phyloP scores from a whole-genome alignment of 2,113 vertebrate species.

The Gobiocypris rarus region DNA sequence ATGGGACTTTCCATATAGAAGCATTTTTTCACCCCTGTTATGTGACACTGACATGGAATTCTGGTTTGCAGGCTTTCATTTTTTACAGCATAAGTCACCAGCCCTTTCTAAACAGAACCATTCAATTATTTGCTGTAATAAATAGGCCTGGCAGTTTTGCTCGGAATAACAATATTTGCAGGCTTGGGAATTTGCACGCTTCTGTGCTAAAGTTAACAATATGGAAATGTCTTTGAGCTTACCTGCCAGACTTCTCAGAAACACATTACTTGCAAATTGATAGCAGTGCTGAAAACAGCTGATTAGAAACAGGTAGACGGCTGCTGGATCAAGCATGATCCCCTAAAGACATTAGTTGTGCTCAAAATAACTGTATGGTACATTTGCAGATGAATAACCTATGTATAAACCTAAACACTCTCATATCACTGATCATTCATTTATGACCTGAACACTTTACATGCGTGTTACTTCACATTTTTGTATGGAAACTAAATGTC shows the following conservation, averaged over 20 bases:
- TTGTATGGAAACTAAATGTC: neutral
- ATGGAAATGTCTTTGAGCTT: constrained; percentile 41
- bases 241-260: constrained; percentile 37
- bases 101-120: constrained; percentile 25
- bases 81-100: constrained; percentile 32
- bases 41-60: constrained; percentile 25
- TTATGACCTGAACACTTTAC: constrained; percentile 26
- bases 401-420: constrained; percentile 25
- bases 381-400: constrained; percentile 38
- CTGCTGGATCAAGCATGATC: constrained; percentile 24
- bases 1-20: constrained; percentile 23
- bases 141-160: constrained; percentile 31
- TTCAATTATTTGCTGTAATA: constrained; percentile 38
- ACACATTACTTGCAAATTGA: constrained; percentile 36
- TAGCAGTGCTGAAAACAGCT: constrained; percentile 38
- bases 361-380: constrained; percentile 37
- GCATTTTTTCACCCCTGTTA: neutral
- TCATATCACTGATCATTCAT: constrained; percentile 30
- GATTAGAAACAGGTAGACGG: constrained; percentile 39
- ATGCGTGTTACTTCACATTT: constrained; percentile 22
- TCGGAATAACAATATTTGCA: constrained; percentile 37
- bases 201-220: constrained; percentile 35
- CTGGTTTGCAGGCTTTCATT: constrained; percentile 14
- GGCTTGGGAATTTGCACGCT: constrained; percentile 36
- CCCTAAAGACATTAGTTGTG: constrained; percentile 38